Percentiles rank a stretch among this genome's conserved stretches.
Conservation (phyloP, 92 coral and sea anemone species). For the Phenganax marumi region DNA sequence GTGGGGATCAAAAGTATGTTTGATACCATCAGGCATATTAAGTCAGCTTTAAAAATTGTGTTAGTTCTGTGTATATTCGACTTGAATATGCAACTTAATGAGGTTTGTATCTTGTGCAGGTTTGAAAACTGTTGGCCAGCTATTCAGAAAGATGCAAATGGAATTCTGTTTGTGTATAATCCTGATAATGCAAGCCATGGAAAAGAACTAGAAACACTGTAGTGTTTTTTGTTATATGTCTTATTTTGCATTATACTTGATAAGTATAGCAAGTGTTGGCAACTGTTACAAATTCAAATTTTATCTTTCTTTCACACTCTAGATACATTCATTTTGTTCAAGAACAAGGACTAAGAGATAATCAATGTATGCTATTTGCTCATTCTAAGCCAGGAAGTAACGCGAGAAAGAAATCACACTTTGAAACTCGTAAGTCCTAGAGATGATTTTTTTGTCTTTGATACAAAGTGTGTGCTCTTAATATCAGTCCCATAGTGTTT, state of each 20-base stretch:
- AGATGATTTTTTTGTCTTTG: neutral
- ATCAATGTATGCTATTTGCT: slow-evolving; percentile 90
- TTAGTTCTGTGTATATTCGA: neutral
- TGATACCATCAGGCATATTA: neutral
- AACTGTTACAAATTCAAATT: neutral
- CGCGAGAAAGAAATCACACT: slow-evolving; percentile 61
- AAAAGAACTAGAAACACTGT: slow-evolving; percentile 94
- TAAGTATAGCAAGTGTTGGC: neutral
- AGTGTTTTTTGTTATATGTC: slow-evolving; percentile 9
- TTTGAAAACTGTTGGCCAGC: slow-evolving; percentile 99
- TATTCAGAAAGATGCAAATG: slow-evolving; percentile 93
- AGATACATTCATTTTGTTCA: slow-evolving; percentile 72
- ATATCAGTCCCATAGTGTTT: too few species aligned
- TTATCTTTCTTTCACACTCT: neutral
- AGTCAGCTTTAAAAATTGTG: neutral
- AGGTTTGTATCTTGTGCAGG: slow-evolving; percentile 25
- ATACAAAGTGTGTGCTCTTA: neutral
- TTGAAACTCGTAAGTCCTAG: slow-evolving; percentile 66
- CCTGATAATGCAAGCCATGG: slow-evolving; percentile 94
- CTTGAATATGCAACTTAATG: too few species aligned
- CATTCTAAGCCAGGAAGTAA: slow-evolving; percentile 81
- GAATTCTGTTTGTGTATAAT: slow-evolving; percentile 81
- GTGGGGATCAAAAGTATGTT: slow-evolving; percentile 91
- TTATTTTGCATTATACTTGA: neutral
- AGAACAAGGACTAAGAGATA: slow-evolving; percentile 76